Base-by-base conservation (phyloP, 23 tunicate genomes). In the Corella eumyota region DNA sequence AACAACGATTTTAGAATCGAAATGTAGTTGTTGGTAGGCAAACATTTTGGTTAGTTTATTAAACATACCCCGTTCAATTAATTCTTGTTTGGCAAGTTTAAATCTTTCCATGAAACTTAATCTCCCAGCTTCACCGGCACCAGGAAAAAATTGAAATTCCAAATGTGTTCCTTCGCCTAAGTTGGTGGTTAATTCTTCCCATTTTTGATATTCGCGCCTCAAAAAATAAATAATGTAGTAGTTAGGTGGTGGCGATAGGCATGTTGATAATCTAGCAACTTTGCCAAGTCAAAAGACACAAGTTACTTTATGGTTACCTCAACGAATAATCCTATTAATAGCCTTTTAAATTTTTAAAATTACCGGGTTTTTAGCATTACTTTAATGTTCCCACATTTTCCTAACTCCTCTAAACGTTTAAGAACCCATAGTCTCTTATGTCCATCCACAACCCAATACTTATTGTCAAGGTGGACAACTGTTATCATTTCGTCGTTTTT, bases 381-480 rank as follows among this genome's bases (percentile, higher is more conserved):
- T 30, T 61, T 56, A 4, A 78, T 52, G 52, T 50, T 30, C 5
- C 61, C 47, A 73, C 73, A 62, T 29, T 38, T 17, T 0, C 68
- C 57, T 65, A 78, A 35, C 24, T 61, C 34, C 33, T 78, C 70
- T 26, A 78, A 34, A 0, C n/a, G 35, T 38, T 78, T 61, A 4
- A 78, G 49, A 28, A 78, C 76, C 76, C 76, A 78, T 9, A 78
- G 62, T 61, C 85, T 37, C 38, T 78, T 78, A 33, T 62, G 56
- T n/a, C 85, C 85, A 36, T 69, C 77, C 15, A 62, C 26, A 1
- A 69, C 36, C 85, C 85, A 78, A 38, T 67, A 61, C 0, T 40
- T 0, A 19, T 33, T 70, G 6, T 36, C 65, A 30, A 33, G 34
- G 29, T 51, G 15, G n/a, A 61, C 65, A 17, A 78, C 85, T 11